Evolutionary conservation across 2,888 invertebrate species (phyloP).

Genomic region (Imbricaverruca yamaguchii): DNA sequence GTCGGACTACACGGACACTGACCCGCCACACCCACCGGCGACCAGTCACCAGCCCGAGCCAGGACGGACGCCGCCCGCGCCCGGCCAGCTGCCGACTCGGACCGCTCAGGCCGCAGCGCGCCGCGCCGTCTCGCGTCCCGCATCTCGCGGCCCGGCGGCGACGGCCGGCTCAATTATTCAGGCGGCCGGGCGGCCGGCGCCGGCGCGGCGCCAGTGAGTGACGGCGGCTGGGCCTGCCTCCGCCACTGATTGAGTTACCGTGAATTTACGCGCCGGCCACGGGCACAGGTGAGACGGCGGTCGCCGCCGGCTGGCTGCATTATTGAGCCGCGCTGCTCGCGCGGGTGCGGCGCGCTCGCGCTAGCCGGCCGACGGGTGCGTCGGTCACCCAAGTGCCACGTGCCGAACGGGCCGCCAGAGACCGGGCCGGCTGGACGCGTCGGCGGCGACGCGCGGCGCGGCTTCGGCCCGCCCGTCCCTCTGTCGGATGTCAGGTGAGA

Average conservation of each 20-base stretch:
- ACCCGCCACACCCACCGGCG: no score
- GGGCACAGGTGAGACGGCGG: neutral
- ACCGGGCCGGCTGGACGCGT: no score
- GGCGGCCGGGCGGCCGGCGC: no score
- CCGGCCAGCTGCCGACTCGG: neutral
- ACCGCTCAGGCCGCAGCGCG: no score
- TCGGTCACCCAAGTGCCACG: no score
- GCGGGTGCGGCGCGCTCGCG: neutral
- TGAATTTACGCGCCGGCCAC: neutral
- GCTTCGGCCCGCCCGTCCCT: no score
- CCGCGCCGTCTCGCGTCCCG: no score
- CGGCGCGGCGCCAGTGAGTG: neutral
- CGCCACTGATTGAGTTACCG: neutral
- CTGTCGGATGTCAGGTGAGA: no score
- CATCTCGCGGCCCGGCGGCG: neutral
- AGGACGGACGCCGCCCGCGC: neutral
- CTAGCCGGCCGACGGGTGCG: no score
- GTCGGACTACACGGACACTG: no score
- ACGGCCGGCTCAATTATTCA: neutral
- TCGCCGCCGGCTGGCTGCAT: neutral
- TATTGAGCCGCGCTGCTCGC: neutral
- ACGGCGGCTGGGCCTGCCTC: neutral
- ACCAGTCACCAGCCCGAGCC: neutral
- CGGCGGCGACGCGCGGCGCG: no score
- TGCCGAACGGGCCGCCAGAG: no score